phyloP scores from a whole-genome alignment of 2,888 invertebrate species.

The Epinotia ramella region DNA sequence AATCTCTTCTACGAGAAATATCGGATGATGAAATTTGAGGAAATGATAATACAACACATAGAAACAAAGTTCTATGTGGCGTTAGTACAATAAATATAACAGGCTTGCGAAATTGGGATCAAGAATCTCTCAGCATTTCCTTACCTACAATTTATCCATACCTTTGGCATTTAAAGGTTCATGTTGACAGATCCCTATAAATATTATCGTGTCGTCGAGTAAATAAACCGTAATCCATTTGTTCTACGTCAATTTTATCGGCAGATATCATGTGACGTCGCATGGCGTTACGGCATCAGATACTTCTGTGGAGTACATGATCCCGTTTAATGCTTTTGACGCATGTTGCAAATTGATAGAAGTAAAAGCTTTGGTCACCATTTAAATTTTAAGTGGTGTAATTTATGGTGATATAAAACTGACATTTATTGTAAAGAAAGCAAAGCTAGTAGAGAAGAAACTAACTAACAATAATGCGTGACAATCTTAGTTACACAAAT shows the following conservation, averaged over 20 bases:
- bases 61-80: background rate
- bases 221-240: slow-evolving; percentile 41
- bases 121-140: background rate
- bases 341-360: slow-evolving; percentile 40
- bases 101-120: background rate
- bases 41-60: background rate
- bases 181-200: slow-evolving; percentile 27
- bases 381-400: slow-evolving; percentile 15
- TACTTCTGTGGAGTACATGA: slow-evolving; percentile 35
- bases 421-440: background rate
- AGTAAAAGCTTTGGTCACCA: slow-evolving; percentile 25
- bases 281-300: slow-evolving; percentile 11
- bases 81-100: background rate
- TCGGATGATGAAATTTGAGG: background rate
- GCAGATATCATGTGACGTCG: slow-evolving; percentile 44
- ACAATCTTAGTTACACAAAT: no score
- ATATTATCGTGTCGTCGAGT: slow-evolving; percentile 28
- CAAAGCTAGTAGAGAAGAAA: background rate
- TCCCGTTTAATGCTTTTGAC: slow-evolving; percentile 41
- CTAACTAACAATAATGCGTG: no score
- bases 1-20: background rate
- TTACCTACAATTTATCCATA: slow-evolving; percentile 18
- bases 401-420: slow-evolving; percentile 15
- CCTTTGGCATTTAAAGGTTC: slow-evolving; percentile 34
- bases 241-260: slow-evolving; percentile 44